Evolutionary conservation across 2,797 vertebrate genomes (phyloP), one percentile per base, ranked within the genome.

Genomic region (Potorous gilbertii): DNA sequence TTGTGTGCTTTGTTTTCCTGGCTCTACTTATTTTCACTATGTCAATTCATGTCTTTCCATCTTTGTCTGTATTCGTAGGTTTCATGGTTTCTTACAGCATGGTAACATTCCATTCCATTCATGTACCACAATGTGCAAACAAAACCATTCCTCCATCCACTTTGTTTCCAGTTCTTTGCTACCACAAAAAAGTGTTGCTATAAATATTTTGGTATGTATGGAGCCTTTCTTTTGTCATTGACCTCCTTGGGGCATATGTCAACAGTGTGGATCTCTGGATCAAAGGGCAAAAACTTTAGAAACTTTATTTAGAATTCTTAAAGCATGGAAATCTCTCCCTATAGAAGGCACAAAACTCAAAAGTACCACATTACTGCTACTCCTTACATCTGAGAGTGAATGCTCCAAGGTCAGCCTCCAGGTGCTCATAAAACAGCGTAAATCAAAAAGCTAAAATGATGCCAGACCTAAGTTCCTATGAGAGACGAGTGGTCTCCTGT

Each of bases 391-490:
- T 27, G 74, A 81, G 74, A 81, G 3, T 46, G 24, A 81, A 74
- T 74, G 66, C n/a, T 18, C n/a, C 66, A 74, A 18, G 74, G 74
- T 9, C 74, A 46, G n/a, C 74, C 40, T 81, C 74, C 74, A 81
- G 40, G 74, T 46, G 40, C 40, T 81, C 21, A 81, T 46, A 40
- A 46, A 46, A 24, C n/a, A 81, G 21, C 46, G 74, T 46, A 46
- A 81, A 46, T 81, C 90, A 66, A 90, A 94, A 92, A 81, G n/a
- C 16, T 93, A 55, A 93, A 93, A 91, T 66, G 27, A 96, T 54
- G 90, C 81, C 95, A 91, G 90, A 56, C 81, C 95, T 93, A 66
- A 54, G n/a, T 92, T 94, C 92, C 92, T 55, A 0, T 96, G 59
- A 81, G 92, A 93, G 91, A 31, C 90, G 91, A 74, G 28, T 92